Evolutionary conservation across 1,140 invertebrate species (phyloP).

Genomic region (Procambarus virginalis): DNA sequence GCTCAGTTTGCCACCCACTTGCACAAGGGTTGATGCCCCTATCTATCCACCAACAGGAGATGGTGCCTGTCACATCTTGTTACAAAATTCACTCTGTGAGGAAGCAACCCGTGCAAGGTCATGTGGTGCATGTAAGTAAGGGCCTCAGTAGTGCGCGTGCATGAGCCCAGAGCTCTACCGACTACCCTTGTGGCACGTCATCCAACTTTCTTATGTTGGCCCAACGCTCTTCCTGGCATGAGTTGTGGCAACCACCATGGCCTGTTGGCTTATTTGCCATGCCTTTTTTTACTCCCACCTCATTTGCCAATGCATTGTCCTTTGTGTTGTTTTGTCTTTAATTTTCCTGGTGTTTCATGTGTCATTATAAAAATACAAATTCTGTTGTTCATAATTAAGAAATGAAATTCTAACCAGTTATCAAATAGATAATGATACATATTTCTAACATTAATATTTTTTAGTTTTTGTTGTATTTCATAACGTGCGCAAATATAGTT

Average conservation of each 20-base stretch:
- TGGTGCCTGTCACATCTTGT: conserved; percentile 53
- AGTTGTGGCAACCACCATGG: conserved; percentile 48
- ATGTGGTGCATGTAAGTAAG: conserved; percentile 65
- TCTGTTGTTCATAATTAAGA: neutral
- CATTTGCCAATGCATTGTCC: conserved; percentile 4
- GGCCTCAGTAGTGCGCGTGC: conserved; percentile 29
- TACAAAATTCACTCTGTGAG: conserved; percentile 59
- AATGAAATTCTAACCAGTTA: neutral
- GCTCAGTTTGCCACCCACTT: conserved; percentile 6
- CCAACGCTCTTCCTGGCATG: conserved; percentile 32
- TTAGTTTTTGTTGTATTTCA: neutral
- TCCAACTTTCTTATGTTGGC: conserved; percentile 35
- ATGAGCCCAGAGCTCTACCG: conserved; percentile 46
- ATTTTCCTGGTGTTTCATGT: conserved; percentile 8
- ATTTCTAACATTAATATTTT: neutral
- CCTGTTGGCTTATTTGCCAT: conserved; percentile 40
- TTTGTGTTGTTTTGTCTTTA: neutral
- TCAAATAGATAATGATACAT: neutral
- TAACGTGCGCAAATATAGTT: neutral
- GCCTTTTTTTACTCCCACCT: neutral
- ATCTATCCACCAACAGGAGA: conserved; percentile 63
- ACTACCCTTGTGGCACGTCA: conserved; percentile 34
- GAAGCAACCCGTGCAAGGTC: conserved; percentile 51
- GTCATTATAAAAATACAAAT: neutral
- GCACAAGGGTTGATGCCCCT: conserved; percentile 26